These are phyloP conservation scores for Himalopsyche phryganea DNA, from an alignment of 1,140 invertebrate genomes.

Conservation along the genomic window DNA sequence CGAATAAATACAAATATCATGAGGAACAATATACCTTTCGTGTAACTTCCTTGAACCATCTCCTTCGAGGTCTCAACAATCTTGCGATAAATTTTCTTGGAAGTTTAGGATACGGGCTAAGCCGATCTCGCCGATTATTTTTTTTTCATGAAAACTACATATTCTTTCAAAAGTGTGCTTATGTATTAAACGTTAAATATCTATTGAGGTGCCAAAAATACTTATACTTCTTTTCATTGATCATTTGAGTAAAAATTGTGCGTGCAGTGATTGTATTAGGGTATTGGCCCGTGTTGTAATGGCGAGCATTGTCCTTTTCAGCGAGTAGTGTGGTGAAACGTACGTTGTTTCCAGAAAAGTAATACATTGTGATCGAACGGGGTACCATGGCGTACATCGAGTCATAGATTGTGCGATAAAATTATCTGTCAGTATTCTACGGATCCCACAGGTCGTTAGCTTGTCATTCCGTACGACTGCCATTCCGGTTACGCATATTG, in stretches of 20 bases:
- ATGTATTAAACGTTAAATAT: slow-evolving; percentile 1
- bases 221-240: slow-evolving; percentile 16
- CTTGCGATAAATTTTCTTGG: slow-evolving; percentile 13
- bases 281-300: slow-evolving; percentile 23
- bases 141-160: not conserved
- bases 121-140: slow-evolving; percentile 6
- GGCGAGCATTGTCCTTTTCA: slow-evolving; percentile 25
- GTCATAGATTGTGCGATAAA: not conserved
- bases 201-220: slow-evolving; percentile 12
- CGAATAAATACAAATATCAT: too few species aligned
- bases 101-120: slow-evolving; percentile 15
- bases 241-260: slow-evolving; percentile 17
- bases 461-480: slow-evolving; percentile 9
- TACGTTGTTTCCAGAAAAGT: not conserved
- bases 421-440: not conserved
- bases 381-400: not conserved
- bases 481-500: slow-evolving; percentile 17
- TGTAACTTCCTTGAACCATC: slow-evolving; percentile 13
- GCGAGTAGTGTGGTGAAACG: not conserved
- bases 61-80: slow-evolving; percentile 19
- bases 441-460: slow-evolving; percentile 14
- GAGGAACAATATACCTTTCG: not conserved
- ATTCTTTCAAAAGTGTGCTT: not conserved
- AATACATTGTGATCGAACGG: not conserved
- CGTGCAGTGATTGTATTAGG: slow-evolving; percentile 21